Evolutionary conservation across 2,888 invertebrate genomes (phyloP).

Genomic region (Drosophila paramelanica): DNA sequence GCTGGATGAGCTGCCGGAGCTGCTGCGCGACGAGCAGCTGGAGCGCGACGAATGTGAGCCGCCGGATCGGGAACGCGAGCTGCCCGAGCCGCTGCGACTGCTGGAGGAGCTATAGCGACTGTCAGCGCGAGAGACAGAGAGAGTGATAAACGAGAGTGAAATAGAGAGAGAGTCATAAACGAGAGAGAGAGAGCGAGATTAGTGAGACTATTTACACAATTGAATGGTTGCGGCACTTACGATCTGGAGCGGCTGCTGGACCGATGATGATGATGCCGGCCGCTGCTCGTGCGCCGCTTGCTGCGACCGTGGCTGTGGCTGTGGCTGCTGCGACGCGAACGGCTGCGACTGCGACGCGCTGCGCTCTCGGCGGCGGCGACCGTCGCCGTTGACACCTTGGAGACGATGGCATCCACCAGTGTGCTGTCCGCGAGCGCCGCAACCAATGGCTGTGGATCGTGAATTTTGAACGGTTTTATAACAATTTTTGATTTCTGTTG

Average conservation of each 20-base stretch:
- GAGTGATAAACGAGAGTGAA: no score
- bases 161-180: no score
- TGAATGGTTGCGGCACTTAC: constrained; percentile 52
- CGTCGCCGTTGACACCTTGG: constrained; percentile 84
- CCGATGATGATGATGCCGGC: constrained; percentile 69
- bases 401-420: constrained; percentile 84
- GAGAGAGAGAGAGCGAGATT: no score
- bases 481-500: constrained; percentile 84
- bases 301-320: constrained; percentile 69
- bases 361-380: constrained; percentile 83
- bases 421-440: constrained; percentile 83
- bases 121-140: neutral
- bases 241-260: constrained; percentile 85
- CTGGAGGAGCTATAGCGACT: constrained; percentile 83
- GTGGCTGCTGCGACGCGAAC: constrained; percentile 77
- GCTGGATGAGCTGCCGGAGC: constrained; percentile 82
- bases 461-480: constrained; percentile 85
- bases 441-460: constrained; percentile 84
- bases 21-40: constrained; percentile 83
- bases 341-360: constrained; percentile 83
- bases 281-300: constrained; percentile 80
- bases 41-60: constrained; percentile 83
- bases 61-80: constrained; percentile 82
- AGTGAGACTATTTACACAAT: no score
- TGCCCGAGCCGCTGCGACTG: constrained; percentile 80